Conservation (phyloP, 2,113 vertebrate genomes). For the Microcebus lehilahytsara region DNA sequence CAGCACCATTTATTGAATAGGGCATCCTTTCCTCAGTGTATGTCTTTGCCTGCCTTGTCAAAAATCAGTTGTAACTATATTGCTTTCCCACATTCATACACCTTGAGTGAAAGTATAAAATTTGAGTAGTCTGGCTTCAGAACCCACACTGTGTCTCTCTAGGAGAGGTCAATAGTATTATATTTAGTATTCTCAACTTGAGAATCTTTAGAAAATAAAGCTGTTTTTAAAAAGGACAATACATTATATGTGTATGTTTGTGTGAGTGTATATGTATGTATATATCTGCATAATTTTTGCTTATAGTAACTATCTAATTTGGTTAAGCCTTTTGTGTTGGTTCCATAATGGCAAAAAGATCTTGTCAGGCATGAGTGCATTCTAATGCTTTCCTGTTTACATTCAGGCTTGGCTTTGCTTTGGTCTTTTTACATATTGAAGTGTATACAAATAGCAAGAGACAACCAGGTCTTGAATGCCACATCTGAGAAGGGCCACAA, state of each 20-base stretch:
- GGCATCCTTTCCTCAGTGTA: too few species aligned
- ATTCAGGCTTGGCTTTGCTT: background rate
- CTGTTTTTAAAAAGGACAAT: background rate
- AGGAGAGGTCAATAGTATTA: background rate
- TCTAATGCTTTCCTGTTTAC: background rate
- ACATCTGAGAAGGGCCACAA: slow-evolving; percentile 2
- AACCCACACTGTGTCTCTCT: background rate
- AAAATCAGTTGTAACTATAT: too few species aligned
- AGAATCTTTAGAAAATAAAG: background rate
- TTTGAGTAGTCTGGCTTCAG: background rate
- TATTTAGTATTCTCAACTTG: background rate
- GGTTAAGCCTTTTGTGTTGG: background rate
- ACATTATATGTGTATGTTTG: background rate
- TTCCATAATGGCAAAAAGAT: background rate
- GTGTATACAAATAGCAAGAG: background rate
- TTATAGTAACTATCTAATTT: background rate
- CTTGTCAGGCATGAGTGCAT: background rate
- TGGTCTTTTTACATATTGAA: slow-evolving; percentile 27
- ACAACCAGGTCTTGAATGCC: background rate
- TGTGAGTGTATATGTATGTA: background rate
- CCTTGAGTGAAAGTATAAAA: background rate
- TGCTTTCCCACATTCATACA: background rate
- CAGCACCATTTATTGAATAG: too few species aligned
- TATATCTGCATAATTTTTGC: background rate
- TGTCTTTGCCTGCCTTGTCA: too few species aligned